Evolutionary conservation across 2,888 invertebrate genomes (phyloP).

Genomic region (Therioaphis trifolii): DNA sequence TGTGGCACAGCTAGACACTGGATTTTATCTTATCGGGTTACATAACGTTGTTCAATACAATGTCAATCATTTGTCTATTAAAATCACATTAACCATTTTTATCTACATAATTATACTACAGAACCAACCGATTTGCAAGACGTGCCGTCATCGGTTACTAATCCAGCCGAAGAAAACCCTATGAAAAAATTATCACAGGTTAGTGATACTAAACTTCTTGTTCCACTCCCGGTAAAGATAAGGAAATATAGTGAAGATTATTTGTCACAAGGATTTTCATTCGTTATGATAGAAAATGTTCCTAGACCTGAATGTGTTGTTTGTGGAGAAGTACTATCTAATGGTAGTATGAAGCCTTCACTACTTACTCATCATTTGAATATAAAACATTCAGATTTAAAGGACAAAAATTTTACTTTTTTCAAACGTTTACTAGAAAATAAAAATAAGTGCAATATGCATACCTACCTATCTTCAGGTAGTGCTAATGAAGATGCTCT

Average conservation of each 20-base stretch:
- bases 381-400: conserved; percentile 26
- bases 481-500: conserved; percentile 12
- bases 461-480: conserved; percentile 5
- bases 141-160: too few relatives aligned
- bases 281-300: background rate
- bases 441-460: background rate
- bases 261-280: conserved; percentile 5
- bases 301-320: conserved; percentile 17
- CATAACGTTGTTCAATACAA: background rate
- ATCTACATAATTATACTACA: too few relatives aligned
- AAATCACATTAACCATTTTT: too few relatives aligned
- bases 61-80: background rate
- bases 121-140: too few relatives aligned
- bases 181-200: too few relatives aligned
- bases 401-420: background rate
- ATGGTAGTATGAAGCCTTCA: conserved; percentile 7
- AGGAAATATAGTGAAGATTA: too few relatives aligned
- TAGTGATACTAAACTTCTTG: too few relatives aligned
- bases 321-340: conserved; percentile 12
- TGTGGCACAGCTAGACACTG: conserved; percentile 9
- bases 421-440: too few relatives aligned
- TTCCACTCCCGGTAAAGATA: too few relatives aligned
- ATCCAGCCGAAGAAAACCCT: too few relatives aligned
- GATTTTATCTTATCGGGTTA: background rate
- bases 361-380: conserved; percentile 13